Percentiles rank a stretch among this genome's conserved stretches.
Evolutionary conservation across 2,797 vertebrate genomes (phyloP).

Genomic region (Orientallactaga sibirica): DNA sequence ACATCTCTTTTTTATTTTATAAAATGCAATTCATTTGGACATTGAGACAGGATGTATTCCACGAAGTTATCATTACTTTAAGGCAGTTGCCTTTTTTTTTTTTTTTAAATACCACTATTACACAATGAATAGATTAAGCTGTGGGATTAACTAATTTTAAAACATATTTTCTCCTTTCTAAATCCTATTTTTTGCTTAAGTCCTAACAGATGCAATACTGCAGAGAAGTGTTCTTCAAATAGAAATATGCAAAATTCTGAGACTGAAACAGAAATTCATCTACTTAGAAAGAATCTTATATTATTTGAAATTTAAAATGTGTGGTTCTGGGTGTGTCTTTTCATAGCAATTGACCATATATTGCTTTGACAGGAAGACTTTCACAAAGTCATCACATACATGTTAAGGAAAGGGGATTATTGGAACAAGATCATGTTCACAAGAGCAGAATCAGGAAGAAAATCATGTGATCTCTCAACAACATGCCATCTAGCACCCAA

Average conservation of each 20-base stretch:
- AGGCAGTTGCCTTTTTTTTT: background rate
- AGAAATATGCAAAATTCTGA: slow-evolving; percentile 24
- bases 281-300: background rate
- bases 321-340: background rate
- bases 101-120: background rate
- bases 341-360: background rate
- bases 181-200: slow-evolving; percentile 24
- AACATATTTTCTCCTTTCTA: slow-evolving; percentile 25
- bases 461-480: background rate
- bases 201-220: slow-evolving; percentile 37
- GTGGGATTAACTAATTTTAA: slow-evolving; percentile 53
- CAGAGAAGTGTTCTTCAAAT: slow-evolving; percentile 14
- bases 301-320: background rate
- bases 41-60: background rate
- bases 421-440: background rate
- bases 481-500: background rate
- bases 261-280: slow-evolving; percentile 21
- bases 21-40: background rate
- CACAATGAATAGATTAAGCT: background rate
- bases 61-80: background rate
- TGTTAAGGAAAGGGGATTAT: background rate
- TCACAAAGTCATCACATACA: background rate
- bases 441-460: background rate
- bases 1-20: background rate
- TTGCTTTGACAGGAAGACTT: background rate